Conservation (phyloP, 2,113 vertebrate genomes). For the Sander vitreus region DNA sequence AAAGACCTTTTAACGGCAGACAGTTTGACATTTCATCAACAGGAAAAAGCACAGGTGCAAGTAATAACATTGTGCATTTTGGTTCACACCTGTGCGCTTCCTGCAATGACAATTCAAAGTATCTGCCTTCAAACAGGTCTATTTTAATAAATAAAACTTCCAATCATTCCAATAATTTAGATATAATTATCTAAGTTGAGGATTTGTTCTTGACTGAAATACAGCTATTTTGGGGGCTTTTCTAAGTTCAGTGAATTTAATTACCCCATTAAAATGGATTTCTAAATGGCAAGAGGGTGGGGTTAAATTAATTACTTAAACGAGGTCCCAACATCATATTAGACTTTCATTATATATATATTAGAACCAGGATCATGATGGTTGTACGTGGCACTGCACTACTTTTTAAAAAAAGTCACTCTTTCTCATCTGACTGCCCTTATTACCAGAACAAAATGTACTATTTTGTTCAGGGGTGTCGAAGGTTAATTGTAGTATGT, state of each 20-base stretch:
- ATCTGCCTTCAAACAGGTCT: background rate
- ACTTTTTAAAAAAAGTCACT: background rate
- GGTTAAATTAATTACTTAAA: slow-evolving; percentile 26
- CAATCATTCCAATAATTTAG: background rate
- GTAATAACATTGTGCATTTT: background rate
- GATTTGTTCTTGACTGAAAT: background rate
- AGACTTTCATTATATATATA: background rate
- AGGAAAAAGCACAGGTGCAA: too few relatives aligned
- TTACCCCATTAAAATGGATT: slow-evolving; percentile 14
- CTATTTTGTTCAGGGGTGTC: slow-evolving; percentile 37
- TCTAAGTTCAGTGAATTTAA: slow-evolving; percentile 14
- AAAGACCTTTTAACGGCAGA: background rate
- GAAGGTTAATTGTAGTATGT: slow-evolving; percentile 44
- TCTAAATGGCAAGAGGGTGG: background rate
- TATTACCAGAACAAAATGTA: slow-evolving; percentile 34
- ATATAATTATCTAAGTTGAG: background rate
- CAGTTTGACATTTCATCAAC: background rate
- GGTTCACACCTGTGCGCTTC: background rate
- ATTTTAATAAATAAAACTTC: background rate
- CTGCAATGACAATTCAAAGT: background rate
- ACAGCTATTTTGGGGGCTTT: background rate
- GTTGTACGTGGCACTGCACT: background rate
- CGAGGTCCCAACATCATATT: background rate
- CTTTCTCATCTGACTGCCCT: slow-evolving; percentile 15
- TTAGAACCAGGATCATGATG: slow-evolving; percentile 9